Conservation (phyloP, 1,140 invertebrate genomes). For the Teleopsis dalmanni region DNA sequence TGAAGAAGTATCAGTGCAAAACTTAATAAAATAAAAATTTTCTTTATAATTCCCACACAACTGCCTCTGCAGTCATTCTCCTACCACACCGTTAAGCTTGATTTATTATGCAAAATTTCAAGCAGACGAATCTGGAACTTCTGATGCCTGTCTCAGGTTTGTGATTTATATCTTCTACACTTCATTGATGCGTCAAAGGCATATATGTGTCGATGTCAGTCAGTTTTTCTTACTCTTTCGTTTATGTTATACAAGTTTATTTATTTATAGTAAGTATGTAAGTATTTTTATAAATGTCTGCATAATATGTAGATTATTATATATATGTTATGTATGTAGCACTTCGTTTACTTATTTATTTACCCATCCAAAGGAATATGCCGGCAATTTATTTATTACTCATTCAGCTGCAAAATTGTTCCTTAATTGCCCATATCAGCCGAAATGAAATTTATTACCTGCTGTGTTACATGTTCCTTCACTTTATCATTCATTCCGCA, state of each 20-base stretch:
- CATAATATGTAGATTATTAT: too few species aligned
- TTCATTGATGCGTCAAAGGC: neutral
- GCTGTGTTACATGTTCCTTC: conserved; percentile 21
- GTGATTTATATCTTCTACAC: conserved; percentile 5
- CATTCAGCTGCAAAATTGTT: conserved; percentile 44
- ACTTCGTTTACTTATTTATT: too few species aligned
- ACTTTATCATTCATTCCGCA: conserved; percentile 9
- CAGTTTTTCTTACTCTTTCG: too few species aligned
- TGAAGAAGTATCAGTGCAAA: too few species aligned
- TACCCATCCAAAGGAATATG: too few species aligned
- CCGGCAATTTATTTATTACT: conserved; percentile 43
- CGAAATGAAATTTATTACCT: conserved; percentile 45
- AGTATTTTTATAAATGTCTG: too few species aligned
- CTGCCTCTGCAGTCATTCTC: neutral
- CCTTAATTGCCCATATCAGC: conserved; percentile 44
- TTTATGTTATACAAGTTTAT: too few species aligned
- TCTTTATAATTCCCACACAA: neutral
- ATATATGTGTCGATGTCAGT: neutral
- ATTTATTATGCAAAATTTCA: conserved; percentile 8
- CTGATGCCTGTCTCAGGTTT: conserved; percentile 3
- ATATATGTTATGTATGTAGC: too few species aligned
- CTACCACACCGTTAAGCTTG: neutral
- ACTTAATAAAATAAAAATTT: too few species aligned
- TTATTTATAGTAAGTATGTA: too few species aligned
- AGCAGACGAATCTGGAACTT: conserved; percentile 2